A percentile compares a stretch with the other conserved stretches of the same genome.
Evolutionary conservation across 2,797 vertebrate genomes (phyloP).

Genomic region (Tangara arthus): DNA sequence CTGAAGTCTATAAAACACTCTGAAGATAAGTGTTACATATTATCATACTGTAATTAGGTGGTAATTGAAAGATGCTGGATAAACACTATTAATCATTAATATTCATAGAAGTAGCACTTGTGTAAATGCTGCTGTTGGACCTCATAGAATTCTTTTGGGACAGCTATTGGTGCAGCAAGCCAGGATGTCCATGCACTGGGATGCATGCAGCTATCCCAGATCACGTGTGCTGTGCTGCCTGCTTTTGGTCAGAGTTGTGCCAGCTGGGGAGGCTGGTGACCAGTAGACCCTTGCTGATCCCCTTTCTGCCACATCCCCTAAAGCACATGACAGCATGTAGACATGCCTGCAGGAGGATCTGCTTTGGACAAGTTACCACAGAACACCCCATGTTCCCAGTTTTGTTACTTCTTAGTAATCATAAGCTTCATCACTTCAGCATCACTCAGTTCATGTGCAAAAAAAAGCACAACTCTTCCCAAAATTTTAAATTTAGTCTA

Average conservation of each 20-base stretch:
- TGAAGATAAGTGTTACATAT: slow-evolving; percentile 56
- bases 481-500: not conserved
- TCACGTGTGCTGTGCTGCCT: accelerated
- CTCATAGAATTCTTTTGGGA: not conserved
- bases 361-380: not conserved
- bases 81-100: slow-evolving; percentile 63
- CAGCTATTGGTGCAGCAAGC: not conserved
- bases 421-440: not conserved
- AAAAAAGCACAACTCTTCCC: not conserved
- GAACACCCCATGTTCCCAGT: not conserved
- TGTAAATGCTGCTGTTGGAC: slow-evolving; percentile 1
- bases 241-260: not conserved
- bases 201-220: not conserved
- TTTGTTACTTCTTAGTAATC: not conserved
- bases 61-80: slow-evolving; percentile 68
- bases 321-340: not conserved
- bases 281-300: not conserved
- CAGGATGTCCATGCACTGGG: not conserved
- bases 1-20: slow-evolving; percentile 50
- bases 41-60: slow-evolving; percentile 62
- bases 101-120: slow-evolving; percentile 45
- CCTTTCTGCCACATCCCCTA: not conserved
- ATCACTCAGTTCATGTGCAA: not conserved
- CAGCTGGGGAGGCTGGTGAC: not conserved
- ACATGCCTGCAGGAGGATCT: not conserved